phyloP scores from a whole-genome alignment of 2,113 vertebrate species.

The Electrona antarctica region DNA sequence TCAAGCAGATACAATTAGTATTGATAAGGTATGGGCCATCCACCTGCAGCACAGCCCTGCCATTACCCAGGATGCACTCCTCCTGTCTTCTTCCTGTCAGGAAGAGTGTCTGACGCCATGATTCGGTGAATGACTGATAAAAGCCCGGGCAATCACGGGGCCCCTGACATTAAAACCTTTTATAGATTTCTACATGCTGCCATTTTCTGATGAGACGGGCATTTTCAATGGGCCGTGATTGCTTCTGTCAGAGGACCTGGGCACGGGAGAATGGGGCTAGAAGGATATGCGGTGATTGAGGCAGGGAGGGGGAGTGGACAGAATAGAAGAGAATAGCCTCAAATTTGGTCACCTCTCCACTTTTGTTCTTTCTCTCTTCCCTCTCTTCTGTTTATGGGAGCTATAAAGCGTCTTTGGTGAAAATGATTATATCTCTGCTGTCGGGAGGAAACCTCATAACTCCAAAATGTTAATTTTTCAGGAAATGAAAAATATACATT shows the following conservation, averaged over 20 bases:
- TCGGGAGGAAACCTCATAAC: too few relatives aligned
- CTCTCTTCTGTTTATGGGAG: slow-evolving; percentile 11
- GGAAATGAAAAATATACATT: too few relatives aligned
- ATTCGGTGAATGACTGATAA: slow-evolving; percentile 76
- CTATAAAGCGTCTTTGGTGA: slow-evolving; percentile 3
- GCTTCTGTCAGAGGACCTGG: slow-evolving; percentile 63
- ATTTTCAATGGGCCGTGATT: slow-evolving; percentile 73
- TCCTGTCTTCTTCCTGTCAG: slow-evolving; percentile 54
- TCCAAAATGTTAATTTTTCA: too few relatives aligned
- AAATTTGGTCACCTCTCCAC: slow-evolving; percentile 46
- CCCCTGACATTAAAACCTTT: slow-evolving; percentile 76
- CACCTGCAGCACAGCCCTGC: slow-evolving; percentile 58
- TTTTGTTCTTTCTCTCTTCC: slow-evolving; percentile 23
- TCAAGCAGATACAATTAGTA: slow-evolving; percentile 71
- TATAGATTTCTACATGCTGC: slow-evolving; percentile 73
- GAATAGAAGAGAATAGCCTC: slow-evolving; percentile 14
- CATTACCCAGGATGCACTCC: slow-evolving; percentile 63
- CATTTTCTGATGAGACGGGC: slow-evolving; percentile 66
- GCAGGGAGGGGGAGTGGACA: slow-evolving; percentile 27
- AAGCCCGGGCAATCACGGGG: slow-evolving; percentile 71
- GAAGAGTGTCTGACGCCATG: slow-evolving; percentile 47
- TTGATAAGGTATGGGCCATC: slow-evolving; percentile 71
- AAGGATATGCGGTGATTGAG: slow-evolving; percentile 28
- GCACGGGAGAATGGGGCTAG: neutral
- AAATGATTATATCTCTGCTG: neutral